Conservation (phyloP, 2,888 invertebrate genomes). For the Creontiades dilutus region DNA sequence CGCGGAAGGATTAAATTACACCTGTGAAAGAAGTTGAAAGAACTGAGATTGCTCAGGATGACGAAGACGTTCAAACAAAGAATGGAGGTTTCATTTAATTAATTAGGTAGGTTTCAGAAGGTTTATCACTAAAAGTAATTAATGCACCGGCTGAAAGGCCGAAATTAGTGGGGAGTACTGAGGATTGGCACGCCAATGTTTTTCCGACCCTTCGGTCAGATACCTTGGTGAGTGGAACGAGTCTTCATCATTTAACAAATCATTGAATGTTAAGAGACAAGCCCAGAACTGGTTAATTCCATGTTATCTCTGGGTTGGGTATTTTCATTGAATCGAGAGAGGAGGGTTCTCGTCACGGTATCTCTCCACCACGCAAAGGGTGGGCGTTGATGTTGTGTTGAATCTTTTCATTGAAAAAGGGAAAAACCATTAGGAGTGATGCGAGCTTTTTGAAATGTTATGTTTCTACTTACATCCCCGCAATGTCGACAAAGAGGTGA, state of each 20-base stretch:
- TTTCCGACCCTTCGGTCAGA: background rate
- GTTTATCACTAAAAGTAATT: constrained; percentile 3
- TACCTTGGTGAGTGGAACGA: background rate
- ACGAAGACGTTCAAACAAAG: background rate
- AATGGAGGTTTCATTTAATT: constrained; percentile 15
- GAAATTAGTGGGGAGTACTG: background rate
- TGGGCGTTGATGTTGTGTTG: background rate
- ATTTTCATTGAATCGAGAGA: constrained; percentile 10
- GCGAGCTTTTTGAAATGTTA: background rate
- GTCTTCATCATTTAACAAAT: background rate
- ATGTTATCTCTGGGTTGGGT: constrained; percentile 11
- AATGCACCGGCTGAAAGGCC: constrained; percentile 12
- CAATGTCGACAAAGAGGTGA: background rate
- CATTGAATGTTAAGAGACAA: constrained; percentile 16
- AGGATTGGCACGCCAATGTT: constrained; percentile 12
- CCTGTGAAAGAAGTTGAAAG: background rate
- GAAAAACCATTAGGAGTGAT: background rate
- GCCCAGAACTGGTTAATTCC: background rate
- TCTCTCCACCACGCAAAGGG: constrained; percentile 21
- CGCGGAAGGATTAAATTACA: background rate
- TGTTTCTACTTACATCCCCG: background rate
- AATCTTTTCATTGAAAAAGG: constrained; percentile 5
- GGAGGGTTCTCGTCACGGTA: constrained; percentile 1
- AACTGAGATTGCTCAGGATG: background rate
- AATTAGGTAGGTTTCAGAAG: constrained; percentile 4